Percentiles rank a stretch among this genome's conserved stretches.
Evolutionary conservation across 2,888 invertebrate genomes (phyloP).

Genomic region (Taenaris catops): DNA sequence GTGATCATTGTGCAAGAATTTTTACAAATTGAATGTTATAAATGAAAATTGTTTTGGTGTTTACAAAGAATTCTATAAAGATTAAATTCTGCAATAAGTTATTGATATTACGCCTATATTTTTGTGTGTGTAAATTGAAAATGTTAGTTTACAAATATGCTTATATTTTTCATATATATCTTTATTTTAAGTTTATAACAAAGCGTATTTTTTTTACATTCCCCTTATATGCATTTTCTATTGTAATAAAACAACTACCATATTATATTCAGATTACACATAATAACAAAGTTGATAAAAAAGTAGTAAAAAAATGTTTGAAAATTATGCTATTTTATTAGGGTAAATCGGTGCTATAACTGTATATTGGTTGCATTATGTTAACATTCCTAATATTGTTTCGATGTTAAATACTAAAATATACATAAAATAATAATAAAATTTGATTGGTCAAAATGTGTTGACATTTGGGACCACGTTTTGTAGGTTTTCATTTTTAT

Average conservation of each 20-base stretch:
- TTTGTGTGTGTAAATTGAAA: too few relatives aligned
- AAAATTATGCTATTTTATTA: constrained; percentile 9
- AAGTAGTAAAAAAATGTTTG: neutral
- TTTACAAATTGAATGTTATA: too few relatives aligned
- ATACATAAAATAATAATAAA: constrained; percentile 1
- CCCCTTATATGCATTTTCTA: neutral
- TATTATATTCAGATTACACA: too few relatives aligned
- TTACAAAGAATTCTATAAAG: too few relatives aligned
- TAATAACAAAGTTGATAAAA: too few relatives aligned
- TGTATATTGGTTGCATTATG: constrained; percentile 14
- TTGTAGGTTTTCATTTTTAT: constrained; percentile 10
- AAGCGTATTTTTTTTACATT: neutral
- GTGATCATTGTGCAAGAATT: too few relatives aligned
- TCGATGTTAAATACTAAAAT: constrained; percentile 5
- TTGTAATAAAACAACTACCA: neutral
- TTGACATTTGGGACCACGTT: constrained; percentile 20
- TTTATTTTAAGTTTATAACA: neutral
- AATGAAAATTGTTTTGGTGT: too few relatives aligned
- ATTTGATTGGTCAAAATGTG: constrained; percentile 19
- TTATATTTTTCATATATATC: too few relatives aligned
- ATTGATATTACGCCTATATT: too few relatives aligned
- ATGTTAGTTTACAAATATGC: too few relatives aligned
- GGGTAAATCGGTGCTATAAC: constrained; percentile 19
- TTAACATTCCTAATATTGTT: constrained; percentile 11
- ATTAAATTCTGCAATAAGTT: too few relatives aligned